Conservation (phyloP, 2,888 invertebrate genomes). For the Hypolimnas misippus region DNA sequence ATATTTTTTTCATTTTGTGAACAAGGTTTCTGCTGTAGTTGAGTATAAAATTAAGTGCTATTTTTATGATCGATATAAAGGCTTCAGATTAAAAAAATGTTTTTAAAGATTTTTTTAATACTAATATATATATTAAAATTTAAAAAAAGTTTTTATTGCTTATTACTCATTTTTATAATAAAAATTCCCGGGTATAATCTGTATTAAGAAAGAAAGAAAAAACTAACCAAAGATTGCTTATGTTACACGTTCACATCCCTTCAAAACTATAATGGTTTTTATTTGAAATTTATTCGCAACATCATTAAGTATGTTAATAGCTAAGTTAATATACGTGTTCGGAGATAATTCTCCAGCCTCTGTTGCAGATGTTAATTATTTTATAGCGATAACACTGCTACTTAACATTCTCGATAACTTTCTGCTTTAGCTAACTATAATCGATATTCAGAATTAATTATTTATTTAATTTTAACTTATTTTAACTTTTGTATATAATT, state of each 20-base stretch:
- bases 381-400: conserved; percentile 38
- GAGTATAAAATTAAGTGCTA: too few species aligned
- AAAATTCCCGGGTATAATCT: not conserved
- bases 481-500: conserved; percentile 4
- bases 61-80: too few species aligned
- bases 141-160: not conserved
- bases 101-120: too few species aligned
- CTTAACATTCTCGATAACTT: conserved; percentile 40
- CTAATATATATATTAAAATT: too few species aligned
- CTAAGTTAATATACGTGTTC: conserved; percentile 48
- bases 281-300: conserved; percentile 40
- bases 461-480: conserved; percentile 22
- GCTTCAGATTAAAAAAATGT: too few species aligned
- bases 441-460: conserved; percentile 23
- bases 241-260: conserved; percentile 13
- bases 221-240: conserved; percentile 6
- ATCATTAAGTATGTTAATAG: conserved; percentile 49
- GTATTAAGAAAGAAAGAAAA: too few species aligned
- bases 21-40: too few species aligned
- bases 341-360: conserved; percentile 43
- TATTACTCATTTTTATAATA: not conserved
- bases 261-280: conserved; percentile 35
- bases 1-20: too few species aligned
- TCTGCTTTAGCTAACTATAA: conserved; percentile 32
- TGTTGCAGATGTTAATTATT: conserved; percentile 44